A percentile compares a stretch with the other conserved stretches of the same genome.
Conservation (phyloP, 2,888 invertebrate species). For the Microchrysa polita region DNA sequence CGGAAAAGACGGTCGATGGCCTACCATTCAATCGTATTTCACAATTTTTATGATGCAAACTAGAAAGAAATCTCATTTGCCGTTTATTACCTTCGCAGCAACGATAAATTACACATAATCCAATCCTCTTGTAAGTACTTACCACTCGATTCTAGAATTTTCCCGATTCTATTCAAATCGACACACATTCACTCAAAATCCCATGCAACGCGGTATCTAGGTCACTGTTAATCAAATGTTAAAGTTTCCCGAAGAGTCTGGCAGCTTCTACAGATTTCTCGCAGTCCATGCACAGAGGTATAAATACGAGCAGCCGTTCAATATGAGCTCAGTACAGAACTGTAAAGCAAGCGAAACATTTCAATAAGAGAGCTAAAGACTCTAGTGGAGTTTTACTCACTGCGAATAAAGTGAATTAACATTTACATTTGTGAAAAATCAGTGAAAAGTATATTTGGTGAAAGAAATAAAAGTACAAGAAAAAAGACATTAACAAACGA, state of each 20-base stretch:
- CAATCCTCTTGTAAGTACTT: too few relatives aligned
- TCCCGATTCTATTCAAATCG: too few relatives aligned
- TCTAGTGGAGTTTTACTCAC: conserved; percentile 18
- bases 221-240: background rate
- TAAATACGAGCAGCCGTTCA: conserved; percentile 30
- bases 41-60: too few relatives aligned
- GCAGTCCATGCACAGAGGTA: conserved; percentile 11
- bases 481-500: conserved; percentile 53
- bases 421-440: background rate
- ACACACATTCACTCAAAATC: too few relatives aligned
- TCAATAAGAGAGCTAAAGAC: conserved; percentile 10
- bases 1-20: too few relatives aligned
- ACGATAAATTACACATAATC: too few relatives aligned
- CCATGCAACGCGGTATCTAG: too few relatives aligned
- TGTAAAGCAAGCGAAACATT: conserved; percentile 34
- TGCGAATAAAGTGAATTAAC: background rate
- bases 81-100: too few relatives aligned
- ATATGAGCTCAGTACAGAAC: conserved; percentile 23
- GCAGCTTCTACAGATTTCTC: conserved; percentile 24
- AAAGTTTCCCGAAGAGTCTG: background rate
- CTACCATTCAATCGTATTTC: too few relatives aligned
- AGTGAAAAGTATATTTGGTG: background rate
- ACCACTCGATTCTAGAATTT: too few relatives aligned
- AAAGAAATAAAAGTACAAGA: conserved; percentile 51
- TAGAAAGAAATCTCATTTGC: too few relatives aligned